phyloP scores from a whole-genome alignment of 2,888 invertebrate species.

The Siphlonurus alternatus region DNA sequence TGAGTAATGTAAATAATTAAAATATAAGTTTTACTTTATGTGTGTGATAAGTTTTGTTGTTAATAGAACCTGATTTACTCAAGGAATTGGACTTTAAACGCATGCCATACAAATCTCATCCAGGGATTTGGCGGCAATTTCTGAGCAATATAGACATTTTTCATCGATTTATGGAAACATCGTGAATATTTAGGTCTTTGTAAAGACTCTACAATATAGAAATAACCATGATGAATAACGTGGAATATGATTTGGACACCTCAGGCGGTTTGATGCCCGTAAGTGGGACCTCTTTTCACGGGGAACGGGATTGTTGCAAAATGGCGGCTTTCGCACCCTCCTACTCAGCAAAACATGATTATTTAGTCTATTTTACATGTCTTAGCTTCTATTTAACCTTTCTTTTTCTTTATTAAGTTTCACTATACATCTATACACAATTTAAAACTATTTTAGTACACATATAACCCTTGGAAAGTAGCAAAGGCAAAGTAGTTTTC shows the following conservation, averaged over 20 bases:
- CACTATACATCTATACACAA: too few species aligned
- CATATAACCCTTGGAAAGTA: too few species aligned
- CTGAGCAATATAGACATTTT: neutral
- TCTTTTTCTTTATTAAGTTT: too few species aligned
- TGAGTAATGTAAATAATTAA: neutral
- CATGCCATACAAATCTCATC: too few species aligned
- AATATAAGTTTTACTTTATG: neutral
- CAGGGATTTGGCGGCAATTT: neutral
- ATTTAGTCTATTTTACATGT: too few species aligned
- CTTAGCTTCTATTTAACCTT: too few species aligned
- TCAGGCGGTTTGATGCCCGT: slow-evolving; percentile 79
- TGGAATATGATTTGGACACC: slow-evolving; percentile 59
- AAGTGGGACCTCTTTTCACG: slow-evolving; percentile 25
- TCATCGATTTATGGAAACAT: neutral
- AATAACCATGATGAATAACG: slow-evolving; percentile 34
- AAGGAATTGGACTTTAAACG: neutral
- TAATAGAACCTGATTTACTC: neutral
- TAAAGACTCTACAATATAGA: neutral
- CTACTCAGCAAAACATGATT: slow-evolving; percentile 6
- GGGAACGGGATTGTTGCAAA: slow-evolving; percentile 11
- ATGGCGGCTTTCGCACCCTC: slow-evolving; percentile 9
- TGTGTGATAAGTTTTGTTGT: neutral
- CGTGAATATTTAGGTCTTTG: neutral
- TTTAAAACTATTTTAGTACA: too few species aligned
- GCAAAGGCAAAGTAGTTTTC: too few species aligned